Percentiles rank a stretch among this genome's conserved stretches.
These are phyloP conservation scores for Microdon myrmicae DNA, from an alignment of 2,888 invertebrate species.

Conservation along the genomic window DNA sequence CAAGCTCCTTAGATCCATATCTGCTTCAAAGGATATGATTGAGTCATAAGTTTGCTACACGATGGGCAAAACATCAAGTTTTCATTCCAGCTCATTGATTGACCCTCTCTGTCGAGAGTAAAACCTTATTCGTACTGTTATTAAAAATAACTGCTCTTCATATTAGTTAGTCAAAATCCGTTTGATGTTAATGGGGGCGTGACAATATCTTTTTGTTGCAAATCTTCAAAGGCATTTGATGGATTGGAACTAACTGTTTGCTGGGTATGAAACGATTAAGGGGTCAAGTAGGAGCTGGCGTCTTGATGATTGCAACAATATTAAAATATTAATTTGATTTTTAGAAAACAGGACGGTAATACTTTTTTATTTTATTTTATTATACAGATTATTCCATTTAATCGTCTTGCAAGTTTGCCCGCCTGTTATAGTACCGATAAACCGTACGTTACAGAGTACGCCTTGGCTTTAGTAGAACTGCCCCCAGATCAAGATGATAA, in stretches of 20 bases:
- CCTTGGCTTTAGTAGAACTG: slow-evolving; percentile 83
- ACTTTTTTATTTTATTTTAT: slow-evolving; percentile 16
- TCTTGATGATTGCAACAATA: slow-evolving; percentile 24
- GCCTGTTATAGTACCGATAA: slow-evolving; percentile 78
- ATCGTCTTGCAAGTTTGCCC: slow-evolving; percentile 85
- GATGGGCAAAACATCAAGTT: slow-evolving; percentile 52
- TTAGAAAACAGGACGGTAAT: too few relatives aligned
- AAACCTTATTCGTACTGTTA: slow-evolving; percentile 54
- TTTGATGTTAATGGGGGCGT: slow-evolving; percentile 14
- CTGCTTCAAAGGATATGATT: slow-evolving; percentile 66
- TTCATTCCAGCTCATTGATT: slow-evolving; percentile 18
- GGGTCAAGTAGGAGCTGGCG: slow-evolving; percentile 54
- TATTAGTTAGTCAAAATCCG: slow-evolving; percentile 9
- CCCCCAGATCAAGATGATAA: slow-evolving; percentile 89
- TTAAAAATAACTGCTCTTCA: slow-evolving; percentile 11
- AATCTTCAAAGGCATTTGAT: slow-evolving; percentile 26
- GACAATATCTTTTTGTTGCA: slow-evolving; percentile 61
- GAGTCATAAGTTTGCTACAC: slow-evolving; percentile 68
- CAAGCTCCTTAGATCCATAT: slow-evolving; percentile 69
- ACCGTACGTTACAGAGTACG: slow-evolving; percentile 87
- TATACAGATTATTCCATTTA: slow-evolving; percentile 71
- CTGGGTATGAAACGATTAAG: slow-evolving; percentile 52
- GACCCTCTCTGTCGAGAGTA: slow-evolving; percentile 55
- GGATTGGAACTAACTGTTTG: slow-evolving; percentile 7
- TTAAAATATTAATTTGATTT: neutral